phyloP scores from a whole-genome alignment of 2,888 invertebrate genomes.

The Bursaphelenchus okinawaensis region DNA sequence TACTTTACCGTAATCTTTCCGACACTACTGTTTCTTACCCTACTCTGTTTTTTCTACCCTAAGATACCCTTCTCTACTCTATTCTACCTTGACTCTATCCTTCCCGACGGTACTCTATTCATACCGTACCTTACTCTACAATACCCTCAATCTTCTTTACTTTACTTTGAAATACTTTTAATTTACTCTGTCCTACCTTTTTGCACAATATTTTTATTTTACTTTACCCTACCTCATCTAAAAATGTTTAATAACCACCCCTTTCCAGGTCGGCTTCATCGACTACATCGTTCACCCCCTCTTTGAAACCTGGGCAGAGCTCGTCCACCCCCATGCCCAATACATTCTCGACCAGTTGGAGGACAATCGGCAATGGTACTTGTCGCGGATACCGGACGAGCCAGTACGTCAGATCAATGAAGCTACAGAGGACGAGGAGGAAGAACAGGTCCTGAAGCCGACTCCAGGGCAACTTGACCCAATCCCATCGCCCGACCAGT shows the following conservation, averaged over 20 bases:
- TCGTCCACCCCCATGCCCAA: slow-evolving; percentile 97
- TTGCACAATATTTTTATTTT: no score
- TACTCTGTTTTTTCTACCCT: no score
- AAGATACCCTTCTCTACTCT: no score
- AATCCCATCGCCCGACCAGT: slow-evolving; percentile 13
- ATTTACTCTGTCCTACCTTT: no score
- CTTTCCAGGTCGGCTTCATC: slow-evolving; percentile 82
- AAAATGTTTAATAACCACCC: background rate
- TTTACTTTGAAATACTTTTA: background rate
- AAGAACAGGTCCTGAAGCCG: background rate
- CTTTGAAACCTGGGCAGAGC: slow-evolving; percentile 99
- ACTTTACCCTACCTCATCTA: no score
- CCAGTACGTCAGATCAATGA: background rate
- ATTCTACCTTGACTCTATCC: no score
- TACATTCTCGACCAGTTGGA: slow-evolving; percentile 93
- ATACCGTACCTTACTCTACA: no score
- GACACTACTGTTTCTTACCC: no score
- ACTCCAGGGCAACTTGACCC: slow-evolving; percentile 1
- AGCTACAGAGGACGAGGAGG: background rate
- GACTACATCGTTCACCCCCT: slow-evolving; percentile 99
- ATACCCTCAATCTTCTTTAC: no score
- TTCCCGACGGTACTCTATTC: no score
- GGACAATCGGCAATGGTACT: slow-evolving; percentile 86
- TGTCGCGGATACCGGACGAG: slow-evolving; percentile 51
- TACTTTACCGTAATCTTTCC: no score